Conservation (phyloP, 2,113 vertebrate species). For the Fregata magnificens region DNA sequence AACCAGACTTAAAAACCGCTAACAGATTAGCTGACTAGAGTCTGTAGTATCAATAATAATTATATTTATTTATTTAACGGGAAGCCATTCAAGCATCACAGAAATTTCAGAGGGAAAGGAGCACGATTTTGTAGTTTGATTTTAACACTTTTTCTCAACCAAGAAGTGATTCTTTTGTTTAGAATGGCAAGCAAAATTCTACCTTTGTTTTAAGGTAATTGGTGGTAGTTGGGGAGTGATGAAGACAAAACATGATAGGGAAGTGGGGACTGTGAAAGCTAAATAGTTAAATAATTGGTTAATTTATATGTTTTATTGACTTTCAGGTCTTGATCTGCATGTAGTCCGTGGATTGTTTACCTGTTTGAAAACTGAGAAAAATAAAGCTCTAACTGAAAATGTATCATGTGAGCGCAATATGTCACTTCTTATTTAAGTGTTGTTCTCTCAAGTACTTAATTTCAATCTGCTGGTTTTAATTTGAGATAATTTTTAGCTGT, state of each 20-base stretch:
- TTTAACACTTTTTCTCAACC: neutral
- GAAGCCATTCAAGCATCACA: neutral
- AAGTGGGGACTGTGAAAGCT: neutral
- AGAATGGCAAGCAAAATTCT: neutral
- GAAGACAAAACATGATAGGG: neutral
- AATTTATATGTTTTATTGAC: neutral
- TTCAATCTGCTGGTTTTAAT: neutral
- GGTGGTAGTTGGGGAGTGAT: neutral
- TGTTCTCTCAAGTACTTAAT: neutral
- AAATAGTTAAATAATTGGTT: neutral
- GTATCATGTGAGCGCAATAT: neutral
- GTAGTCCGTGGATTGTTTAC: neutral
- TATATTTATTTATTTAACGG: neutral
- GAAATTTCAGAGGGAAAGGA: neutral
- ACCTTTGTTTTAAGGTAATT: neutral
- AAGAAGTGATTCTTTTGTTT: neutral
- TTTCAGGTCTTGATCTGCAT: neutral
- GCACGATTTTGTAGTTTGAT: neutral
- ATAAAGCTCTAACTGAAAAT: neutral
- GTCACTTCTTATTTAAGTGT: neutral
- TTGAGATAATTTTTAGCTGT: neutral
- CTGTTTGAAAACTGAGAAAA: neutral
- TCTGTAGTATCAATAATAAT: neutral
- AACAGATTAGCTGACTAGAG: neutral
- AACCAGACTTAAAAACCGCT: neutral